These are phyloP conservation scores for Helobdella robusta DNA, from an alignment of 2,888 invertebrate species.

Conservation along the genomic window DNA sequence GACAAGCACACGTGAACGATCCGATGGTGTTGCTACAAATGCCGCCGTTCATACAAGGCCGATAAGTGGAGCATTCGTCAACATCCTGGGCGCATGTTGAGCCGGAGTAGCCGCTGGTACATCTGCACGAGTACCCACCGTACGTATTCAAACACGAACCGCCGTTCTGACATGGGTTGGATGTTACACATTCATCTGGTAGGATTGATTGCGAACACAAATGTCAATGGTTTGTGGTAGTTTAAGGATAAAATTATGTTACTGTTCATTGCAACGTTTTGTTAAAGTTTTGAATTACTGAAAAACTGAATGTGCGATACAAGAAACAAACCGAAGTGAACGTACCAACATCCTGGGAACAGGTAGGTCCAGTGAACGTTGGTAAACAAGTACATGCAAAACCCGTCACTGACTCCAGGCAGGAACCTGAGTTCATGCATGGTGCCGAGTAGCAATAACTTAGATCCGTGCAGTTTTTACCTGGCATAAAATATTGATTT, in stretches of 20 bases:
- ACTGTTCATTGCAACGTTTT: too few species aligned
- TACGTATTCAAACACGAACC: constrained; percentile 27
- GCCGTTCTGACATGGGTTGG: constrained; percentile 32
- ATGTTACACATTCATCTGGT: too few species aligned
- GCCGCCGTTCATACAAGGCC: constrained; percentile 46
- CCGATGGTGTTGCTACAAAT: constrained; percentile 83
- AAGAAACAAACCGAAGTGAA: too few species aligned
- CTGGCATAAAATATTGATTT: constrained; percentile 29
- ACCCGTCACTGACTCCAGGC: too few species aligned
- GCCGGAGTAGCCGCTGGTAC: neutral
- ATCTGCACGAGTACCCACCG: too few species aligned
- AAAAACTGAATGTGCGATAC: too few species aligned
- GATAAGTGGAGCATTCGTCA: constrained; percentile 28
- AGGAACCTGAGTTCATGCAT: constrained; percentile 71
- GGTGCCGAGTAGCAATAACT: constrained; percentile 30
- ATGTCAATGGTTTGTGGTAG: too few species aligned
- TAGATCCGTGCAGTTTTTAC: constrained; percentile 33
- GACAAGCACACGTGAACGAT: constrained; percentile 33
- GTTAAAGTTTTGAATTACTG: too few species aligned
- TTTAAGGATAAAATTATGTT: too few species aligned
- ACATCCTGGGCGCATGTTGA: neutral
- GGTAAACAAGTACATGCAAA: constrained; percentile 35
- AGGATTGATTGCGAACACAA: too few species aligned
- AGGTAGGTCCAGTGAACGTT: constrained; percentile 30
- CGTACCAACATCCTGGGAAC: too few species aligned